Base-by-base conservation (phyloP, 2,797 vertebrate genomes). In the Melanogrammus aeglefinus region DNA sequence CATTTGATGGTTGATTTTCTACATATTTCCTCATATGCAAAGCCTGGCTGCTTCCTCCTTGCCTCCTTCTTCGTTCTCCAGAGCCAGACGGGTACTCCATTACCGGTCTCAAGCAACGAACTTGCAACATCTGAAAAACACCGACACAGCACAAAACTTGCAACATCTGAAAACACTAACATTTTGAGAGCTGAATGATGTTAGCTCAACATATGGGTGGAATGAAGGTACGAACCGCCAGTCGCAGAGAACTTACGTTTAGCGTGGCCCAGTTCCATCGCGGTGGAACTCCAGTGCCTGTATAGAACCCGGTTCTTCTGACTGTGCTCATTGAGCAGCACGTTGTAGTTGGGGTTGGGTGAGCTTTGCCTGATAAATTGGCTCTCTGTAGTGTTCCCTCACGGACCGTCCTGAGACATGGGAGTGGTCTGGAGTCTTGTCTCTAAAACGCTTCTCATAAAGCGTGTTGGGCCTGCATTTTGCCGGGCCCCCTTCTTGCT, bases 401-500 rank as follows among this genome's bases (percentile, higher is more conserved):
- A 24, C n/a, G 9, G 63, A 69, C 63, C 27, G 8, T 2, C 63
- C 92, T 73, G 81, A 31, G 14, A 82, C 77, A 9, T 7, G 0
- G 0, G 71, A 0, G 27, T 88, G 57, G 9, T 39, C 36, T 0
- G 21, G 21, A 13, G 35, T 70, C 77, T 6, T 6, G 70, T 73
- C 10, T 0, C 6, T 12, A 94, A 35, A 18, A 0, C 0, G 6
- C 6, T 41, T 41, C 63, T 33, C 31, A n/a, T 33, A 91, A 21
- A 0, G 88, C 94, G 27, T 91, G 87, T 85, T 88, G 89, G 9
- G 95, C 94, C 94, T 12, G 95, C 94, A 1, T 89, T 87, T 16
- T 92, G 87, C 80, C 75, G 93, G 10, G 95, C 95, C 57, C 92
- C 94, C 47, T 91, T 94, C 86, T 95, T 95, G 78, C 44, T 91